A percentile compares a stretch with the other conserved stretches of the same genome.
These are phyloP conservation scores for Cynopterus sphinx DNA, from an alignment of 2,797 vertebrate species.

Conservation along the genomic window DNA sequence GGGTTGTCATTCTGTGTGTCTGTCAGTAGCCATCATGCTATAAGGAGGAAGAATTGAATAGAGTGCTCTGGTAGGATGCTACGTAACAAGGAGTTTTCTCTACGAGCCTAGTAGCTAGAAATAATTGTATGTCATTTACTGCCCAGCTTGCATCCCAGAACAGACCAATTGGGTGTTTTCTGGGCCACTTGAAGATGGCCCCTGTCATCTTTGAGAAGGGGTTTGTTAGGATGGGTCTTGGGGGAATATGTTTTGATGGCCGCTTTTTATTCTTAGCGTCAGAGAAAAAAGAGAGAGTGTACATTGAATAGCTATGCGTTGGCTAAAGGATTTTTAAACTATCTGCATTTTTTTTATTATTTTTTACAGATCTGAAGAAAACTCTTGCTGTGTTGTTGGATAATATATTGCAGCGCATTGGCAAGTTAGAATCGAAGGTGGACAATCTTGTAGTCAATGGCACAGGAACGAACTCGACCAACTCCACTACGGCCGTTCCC, in stretches of 20 bases:
- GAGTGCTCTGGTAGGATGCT: not conserved
- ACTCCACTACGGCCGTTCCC: conserved; percentile 89
- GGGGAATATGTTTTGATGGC: not conserved
- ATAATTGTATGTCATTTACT: not conserved
- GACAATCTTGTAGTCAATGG: conserved; percentile 96
- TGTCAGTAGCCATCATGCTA: not conserved
- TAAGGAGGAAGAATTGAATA: not conserved
- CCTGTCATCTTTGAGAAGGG: not conserved
- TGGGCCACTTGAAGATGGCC: not conserved
- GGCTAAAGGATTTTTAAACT: not conserved
- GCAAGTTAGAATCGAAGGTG: conserved; percentile 96
- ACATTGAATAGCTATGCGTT: not conserved
- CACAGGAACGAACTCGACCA: conserved; percentile 94
- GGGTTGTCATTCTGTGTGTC: not conserved
- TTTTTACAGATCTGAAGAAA: conserved; percentile 95
- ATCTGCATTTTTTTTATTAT: conserved; percentile 62
- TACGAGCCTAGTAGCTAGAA: not conserved
- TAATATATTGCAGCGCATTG: conserved; percentile 97
- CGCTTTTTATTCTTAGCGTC: not conserved
- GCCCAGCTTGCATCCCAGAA: not conserved
- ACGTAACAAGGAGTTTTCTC: not conserved
- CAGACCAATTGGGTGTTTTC: not conserved
- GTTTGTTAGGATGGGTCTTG: not conserved
- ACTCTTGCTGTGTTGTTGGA: conserved; percentile 97
- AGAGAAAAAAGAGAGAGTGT: not conserved